A percentile compares a stretch with the other conserved stretches of the same genome.
Evolutionary conservation across 2,797 vertebrate genomes (phyloP).

Genomic region (Yasuhikotakia modesta): DNA sequence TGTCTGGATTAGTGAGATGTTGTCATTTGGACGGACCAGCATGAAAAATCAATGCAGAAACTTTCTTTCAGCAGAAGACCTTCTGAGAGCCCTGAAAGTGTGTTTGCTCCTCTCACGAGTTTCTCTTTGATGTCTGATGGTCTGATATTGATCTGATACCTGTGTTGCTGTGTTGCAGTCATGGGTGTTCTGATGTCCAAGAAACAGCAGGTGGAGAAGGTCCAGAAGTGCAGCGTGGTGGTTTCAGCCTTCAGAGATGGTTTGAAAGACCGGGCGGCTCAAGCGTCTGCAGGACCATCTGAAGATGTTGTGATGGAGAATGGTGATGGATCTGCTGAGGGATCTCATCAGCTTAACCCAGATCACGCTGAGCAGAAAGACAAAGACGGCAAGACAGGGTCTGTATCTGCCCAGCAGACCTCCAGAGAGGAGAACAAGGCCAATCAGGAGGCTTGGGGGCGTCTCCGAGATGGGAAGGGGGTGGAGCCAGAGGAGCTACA

Average conservation of each 20-base stretch:
- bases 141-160: not conserved
- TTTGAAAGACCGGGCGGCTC: conserved; percentile 82
- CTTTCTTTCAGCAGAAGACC: too few relatives aligned
- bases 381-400: conserved; percentile 70
- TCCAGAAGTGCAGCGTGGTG: conserved; percentile 92
- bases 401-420: conserved; percentile 68
- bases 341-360: conserved; percentile 67
- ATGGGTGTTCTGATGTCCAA: conserved; percentile 96
- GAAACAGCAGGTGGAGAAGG: conserved; percentile 97
- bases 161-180: conserved; percentile 65
- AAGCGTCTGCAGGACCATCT: conserved; percentile 64
- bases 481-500: conserved; percentile 93
- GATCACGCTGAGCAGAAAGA: conserved; percentile 74
- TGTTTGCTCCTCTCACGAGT: too few relatives aligned
- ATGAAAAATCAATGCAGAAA: too few relatives aligned
- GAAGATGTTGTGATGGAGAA: conserved; percentile 74
- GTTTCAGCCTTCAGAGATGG: conserved; percentile 93
- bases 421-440: conserved; percentile 75
- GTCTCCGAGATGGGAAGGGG: conserved; percentile 90
- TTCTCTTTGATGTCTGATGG: too few relatives aligned
- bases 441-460: conserved; percentile 88
- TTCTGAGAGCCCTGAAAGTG: too few relatives aligned
- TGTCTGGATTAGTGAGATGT: too few relatives aligned
- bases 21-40: too few relatives aligned
- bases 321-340: conserved; percentile 72